Evolutionary conservation across 2,888 invertebrate species (phyloP), one percentile per base, ranked within the genome.

Genomic region (Microplitis manilae): DNA sequence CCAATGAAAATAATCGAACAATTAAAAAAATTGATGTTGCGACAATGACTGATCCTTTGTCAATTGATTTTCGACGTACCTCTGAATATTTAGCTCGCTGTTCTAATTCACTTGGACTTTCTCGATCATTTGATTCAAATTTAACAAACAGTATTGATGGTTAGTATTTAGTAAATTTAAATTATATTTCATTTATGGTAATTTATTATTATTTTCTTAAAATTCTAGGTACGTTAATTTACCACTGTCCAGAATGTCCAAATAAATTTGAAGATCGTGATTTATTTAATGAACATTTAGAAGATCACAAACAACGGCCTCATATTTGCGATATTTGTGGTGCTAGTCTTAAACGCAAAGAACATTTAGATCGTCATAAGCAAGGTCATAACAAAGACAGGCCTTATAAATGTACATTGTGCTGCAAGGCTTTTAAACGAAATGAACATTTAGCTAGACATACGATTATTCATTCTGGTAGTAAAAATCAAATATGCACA

Each of bases 401-500:
- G 85, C 95, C 96, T 64, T 95, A 94, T 88, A 94, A 94, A 74
- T 96, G 96, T 90, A 93, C 93, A 75, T 93, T 95, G 77, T 96
- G 96, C 85, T 92, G 93, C 88, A 95, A 96, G 90, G 94, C 94
- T 5, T 95, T 95, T 91, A 95, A 96, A 89, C 92, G 96, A 59
- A 94, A 95, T 84, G 96, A 96, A 86, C 96, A 96, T 85, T 92
- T 96, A 84, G 95, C 95, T 87, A 92, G 96, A 81, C 96, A 96
- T 90, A 94, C 94, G 87, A 95, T 96, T 83, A 96, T 95, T 86
- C 96, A 96, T 90, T 95, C 95, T 60, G 96, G 96, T 67, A 94
- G 95, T 89, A 96, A 96, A 91, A 95, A 94, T 75, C 95, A 96
- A 90, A 93, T 95, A 83, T 95, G 95, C 88, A 92, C 91, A 13